phyloP scores from a whole-genome alignment of 1,140 invertebrate species.

The Sitobion miscanthi region DNA sequence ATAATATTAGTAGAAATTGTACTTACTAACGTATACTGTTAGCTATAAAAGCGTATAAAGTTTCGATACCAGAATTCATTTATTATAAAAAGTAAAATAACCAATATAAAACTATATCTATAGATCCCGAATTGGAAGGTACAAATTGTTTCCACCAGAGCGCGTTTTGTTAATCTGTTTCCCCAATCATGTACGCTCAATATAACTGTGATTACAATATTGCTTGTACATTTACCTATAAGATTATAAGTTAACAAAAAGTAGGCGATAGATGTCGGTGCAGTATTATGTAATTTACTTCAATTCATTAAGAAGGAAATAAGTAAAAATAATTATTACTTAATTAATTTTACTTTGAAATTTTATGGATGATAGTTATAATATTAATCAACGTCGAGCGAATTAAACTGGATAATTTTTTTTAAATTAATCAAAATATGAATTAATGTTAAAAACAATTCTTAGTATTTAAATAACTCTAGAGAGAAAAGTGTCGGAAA shows the following conservation, averaged over 20 bases:
- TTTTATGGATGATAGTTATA: not conserved
- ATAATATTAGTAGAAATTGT: no score
- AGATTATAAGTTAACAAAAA: not conserved
- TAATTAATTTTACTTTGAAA: not conserved
- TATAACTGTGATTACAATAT: not conserved
- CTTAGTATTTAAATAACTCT: not conserved
- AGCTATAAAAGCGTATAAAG: no score
- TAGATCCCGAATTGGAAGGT: no score
- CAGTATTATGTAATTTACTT: not conserved
- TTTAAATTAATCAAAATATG: not conserved
- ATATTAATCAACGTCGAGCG: not conserved
- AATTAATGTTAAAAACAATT: not conserved
- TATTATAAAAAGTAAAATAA: no score
- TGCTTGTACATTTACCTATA: not conserved
- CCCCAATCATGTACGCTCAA: no score
- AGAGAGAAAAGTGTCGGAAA: not conserved
- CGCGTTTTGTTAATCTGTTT: no score
- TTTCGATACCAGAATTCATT: no score
- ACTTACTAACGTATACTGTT: no score
- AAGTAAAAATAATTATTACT: not conserved
- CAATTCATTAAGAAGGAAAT: no score
- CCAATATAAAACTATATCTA: no score
- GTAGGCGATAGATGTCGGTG: not conserved
- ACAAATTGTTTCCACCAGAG: no score
- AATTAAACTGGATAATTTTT: not conserved